Evolutionary conservation across 2,113 vertebrate genomes (phyloP).

Genomic region (Thunnus thynnus): DNA sequence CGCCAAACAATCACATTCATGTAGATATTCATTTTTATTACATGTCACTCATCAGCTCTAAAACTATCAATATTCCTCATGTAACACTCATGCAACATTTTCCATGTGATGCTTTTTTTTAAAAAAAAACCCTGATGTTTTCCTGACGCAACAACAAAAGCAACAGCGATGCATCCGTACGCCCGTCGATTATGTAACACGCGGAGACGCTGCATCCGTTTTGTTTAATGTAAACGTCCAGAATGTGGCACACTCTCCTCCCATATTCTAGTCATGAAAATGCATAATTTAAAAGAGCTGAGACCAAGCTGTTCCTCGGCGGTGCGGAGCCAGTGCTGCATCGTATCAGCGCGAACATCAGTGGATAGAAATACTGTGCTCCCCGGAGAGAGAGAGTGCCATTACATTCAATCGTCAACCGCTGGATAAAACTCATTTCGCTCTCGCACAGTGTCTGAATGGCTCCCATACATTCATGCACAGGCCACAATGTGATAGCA

Average conservation of each 20-base stretch:
- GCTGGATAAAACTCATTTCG: conserved; percentile 69
- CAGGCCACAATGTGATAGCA: conserved; percentile 51
- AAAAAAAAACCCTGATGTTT: neutral
- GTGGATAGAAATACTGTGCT: conserved; percentile 63
- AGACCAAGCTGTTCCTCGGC: conserved; percentile 65
- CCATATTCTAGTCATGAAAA: conserved; percentile 62
- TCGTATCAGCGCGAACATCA: conserved; percentile 67
- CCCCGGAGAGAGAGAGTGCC: conserved; percentile 71
- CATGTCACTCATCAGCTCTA: conserved; percentile 52
- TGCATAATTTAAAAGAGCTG: conserved; percentile 74
- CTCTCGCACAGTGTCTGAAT: conserved; percentile 51
- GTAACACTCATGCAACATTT: neutral
- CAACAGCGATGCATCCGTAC: neutral
- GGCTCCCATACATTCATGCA: conserved; percentile 52
- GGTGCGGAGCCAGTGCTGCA: conserved; percentile 50
- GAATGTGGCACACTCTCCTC: conserved; percentile 44
- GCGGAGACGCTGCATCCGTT: conserved; percentile 32
- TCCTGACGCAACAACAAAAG: neutral
- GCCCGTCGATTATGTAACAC: conserved; percentile 24
- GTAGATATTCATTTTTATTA: conserved; percentile 62
- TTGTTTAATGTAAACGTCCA: conserved; percentile 64
- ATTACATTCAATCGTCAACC: conserved; percentile 74
- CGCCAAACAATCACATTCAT: conserved; percentile 40
- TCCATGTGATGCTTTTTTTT: neutral
- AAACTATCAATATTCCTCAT: conserved; percentile 42